A percentile compares a stretch with the other conserved stretches of the same genome.
Evolutionary conservation across 2,113 vertebrate species (phyloP).

Genomic region (Taxidea taxus): DNA sequence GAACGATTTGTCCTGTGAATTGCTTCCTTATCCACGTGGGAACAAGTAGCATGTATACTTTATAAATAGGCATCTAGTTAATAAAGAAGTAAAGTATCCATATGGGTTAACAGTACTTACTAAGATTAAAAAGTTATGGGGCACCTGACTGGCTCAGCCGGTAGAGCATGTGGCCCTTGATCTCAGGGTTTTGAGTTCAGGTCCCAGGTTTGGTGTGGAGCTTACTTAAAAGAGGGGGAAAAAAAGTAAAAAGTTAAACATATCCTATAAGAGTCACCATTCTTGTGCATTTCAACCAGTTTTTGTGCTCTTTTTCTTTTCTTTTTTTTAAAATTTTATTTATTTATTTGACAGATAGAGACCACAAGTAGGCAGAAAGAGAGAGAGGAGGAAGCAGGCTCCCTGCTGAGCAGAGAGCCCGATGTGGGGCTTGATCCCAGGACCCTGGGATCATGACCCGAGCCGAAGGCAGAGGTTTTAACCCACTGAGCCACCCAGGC

Average conservation of each 20-base stretch:
- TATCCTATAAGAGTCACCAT: background rate
- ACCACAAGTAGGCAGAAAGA: no score
- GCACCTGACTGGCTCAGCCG: background rate
- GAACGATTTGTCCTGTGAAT: background rate
- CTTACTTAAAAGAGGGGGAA: background rate
- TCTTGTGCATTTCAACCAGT: background rate
- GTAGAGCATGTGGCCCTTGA: background rate
- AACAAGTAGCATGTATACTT: background rate
- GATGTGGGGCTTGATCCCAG: no score
- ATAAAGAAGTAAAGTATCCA: background rate
- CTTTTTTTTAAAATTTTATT: background rate
- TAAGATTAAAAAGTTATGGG: background rate
- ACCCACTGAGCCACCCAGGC: no score
- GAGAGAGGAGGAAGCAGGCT: no score
- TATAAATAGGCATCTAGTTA: background rate
- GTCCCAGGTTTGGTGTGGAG: background rate
- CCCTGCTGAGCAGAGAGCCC: no score
- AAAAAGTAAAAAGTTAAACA: background rate
- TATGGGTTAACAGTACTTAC: background rate
- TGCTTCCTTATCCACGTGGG: background rate
- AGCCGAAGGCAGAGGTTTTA: no score
- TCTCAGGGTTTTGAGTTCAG: background rate
- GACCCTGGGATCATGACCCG: no score
- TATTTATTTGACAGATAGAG: no score
- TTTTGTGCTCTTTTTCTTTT: background rate